Base-by-base conservation (phyloP, 1,140 invertebrate genomes). In the Drosophila tropicalis region DNA sequence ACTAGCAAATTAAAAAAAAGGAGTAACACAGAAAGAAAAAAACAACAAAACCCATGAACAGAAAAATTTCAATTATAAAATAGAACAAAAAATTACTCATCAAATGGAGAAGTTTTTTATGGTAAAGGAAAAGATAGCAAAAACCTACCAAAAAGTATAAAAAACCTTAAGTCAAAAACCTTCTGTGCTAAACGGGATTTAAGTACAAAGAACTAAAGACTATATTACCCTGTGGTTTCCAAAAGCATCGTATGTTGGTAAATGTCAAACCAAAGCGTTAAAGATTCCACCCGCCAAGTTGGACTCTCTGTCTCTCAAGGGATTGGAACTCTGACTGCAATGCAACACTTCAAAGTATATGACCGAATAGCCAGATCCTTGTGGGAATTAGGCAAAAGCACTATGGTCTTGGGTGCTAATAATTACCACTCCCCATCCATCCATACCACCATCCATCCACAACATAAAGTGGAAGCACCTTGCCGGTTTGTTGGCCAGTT, bases 1-100 rank as follows among this genome's bases (percentile, higher is more conserved):
- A 87, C 82, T 72, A 71, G 67, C 66, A 87, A 89, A 89, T 89
- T 84, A 25, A 25, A 84, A 89, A 87, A 89, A 76, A 71, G 62
- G 72, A 36, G 29, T 29, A 29, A 29, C 29, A 29, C 54, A 70
- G 70, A 64, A 51, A 62, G 19, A 62, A 29, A 51, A 51, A 40
- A 67, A 10, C 1, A n/a, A 22, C 32, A 60, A 56, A 51, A 63
- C 12, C 29, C 60, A 60, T 62, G 63, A 55, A 19, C 25, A 6
- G 5, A 62, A 71, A 70, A 72, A 70, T 83, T 79, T 83, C 80
- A 83, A 76, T 83, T 83, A 83, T 63, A 79, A 76, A 62, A 58
- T 51, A 32, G 19, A 64, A 57, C 17, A 39, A 39, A 13, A 39
- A 13, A 39, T 12, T 39, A 39, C 36, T 39, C 3, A 39, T 13